Conservation (phyloP, 2,888 invertebrate genomes). For the Oxyscelio sp. region DNA sequence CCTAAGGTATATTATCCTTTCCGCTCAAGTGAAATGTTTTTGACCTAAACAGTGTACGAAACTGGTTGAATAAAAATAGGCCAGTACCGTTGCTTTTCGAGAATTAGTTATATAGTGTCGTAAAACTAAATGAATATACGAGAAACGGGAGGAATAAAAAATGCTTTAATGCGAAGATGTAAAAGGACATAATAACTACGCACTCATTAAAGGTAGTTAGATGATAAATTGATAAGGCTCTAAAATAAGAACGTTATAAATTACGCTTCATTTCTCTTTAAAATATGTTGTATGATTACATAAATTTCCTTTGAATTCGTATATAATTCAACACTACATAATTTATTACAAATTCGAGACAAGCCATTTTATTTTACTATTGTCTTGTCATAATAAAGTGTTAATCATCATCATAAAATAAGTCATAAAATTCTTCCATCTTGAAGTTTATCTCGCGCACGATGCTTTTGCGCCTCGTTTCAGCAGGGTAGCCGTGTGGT, state of each 20-base stretch:
- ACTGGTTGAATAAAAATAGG: too few species aligned
- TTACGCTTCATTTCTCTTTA: constrained; percentile 49
- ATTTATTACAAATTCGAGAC: constrained; percentile 72
- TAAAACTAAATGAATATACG: too few species aligned
- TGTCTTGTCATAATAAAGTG: constrained; percentile 77
- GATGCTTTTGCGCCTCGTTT: constrained; percentile 53
- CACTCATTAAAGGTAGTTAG: constrained; percentile 65
- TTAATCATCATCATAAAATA: constrained; percentile 75
- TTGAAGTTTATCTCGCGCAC: constrained; percentile 67
- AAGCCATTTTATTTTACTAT: constrained; percentile 74
- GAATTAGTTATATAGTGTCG: too few species aligned
- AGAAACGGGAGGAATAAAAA: too few species aligned
- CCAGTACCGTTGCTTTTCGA: too few species aligned
- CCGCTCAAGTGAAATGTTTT: too few species aligned
- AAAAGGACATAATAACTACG: constrained; percentile 56
- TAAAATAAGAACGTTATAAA: constrained; percentile 68
- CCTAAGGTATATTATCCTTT: too few species aligned
- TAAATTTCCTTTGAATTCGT: constrained; percentile 70
- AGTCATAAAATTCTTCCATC: constrained; percentile 74
- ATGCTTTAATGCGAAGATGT: constrained; percentile 34
- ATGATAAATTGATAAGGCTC: constrained; percentile 66
- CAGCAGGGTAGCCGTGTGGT: constrained; percentile 32
- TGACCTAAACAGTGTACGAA: too few species aligned
- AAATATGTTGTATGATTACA: constrained; percentile 68
- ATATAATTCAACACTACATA: constrained; percentile 72